phyloP scores from a whole-genome alignment of 30 jellyfish, hydroid and myxozoan species.

The Nemopilema nomurai region DNA sequence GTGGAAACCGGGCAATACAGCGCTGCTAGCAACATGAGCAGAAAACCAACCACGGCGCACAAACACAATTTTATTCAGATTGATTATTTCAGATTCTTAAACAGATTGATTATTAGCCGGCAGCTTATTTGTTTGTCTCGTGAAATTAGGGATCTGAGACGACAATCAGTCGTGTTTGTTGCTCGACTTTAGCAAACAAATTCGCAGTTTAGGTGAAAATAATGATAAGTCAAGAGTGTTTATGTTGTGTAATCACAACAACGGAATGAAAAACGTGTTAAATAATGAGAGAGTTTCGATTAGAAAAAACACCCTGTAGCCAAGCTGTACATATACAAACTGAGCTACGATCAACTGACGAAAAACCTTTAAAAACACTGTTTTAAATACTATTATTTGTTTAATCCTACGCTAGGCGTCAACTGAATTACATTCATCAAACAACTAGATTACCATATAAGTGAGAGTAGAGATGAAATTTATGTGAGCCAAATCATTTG shows the following conservation, averaged over 20 bases:
- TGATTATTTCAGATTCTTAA: background rate
- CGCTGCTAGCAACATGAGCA: background rate
- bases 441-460: too few relatives aligned
- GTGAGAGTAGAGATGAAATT: too few relatives aligned
- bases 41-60: background rate
- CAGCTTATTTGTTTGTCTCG: background rate
- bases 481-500: too few relatives aligned
- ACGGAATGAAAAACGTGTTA: background rate
- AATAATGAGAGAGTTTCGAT: too few relatives aligned
- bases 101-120: background rate
- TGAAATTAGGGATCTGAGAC: background rate
- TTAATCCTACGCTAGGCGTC: too few relatives aligned
- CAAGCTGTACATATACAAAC: too few relatives aligned
- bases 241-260: background rate
- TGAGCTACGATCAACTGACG: too few relatives aligned
- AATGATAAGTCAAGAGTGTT: background rate
- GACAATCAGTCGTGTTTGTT: background rate
- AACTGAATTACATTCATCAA: too few relatives aligned
- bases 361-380: too few relatives aligned
- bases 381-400: too few relatives aligned
- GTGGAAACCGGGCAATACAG: constrained; percentile 10
- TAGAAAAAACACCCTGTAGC: too few relatives aligned
- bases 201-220: background rate
- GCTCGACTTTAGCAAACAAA: background rate
- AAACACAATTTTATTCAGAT: background rate